phyloP scores from a whole-genome alignment of 2,888 invertebrate species.

The Eurytoma adleriae region DNA sequence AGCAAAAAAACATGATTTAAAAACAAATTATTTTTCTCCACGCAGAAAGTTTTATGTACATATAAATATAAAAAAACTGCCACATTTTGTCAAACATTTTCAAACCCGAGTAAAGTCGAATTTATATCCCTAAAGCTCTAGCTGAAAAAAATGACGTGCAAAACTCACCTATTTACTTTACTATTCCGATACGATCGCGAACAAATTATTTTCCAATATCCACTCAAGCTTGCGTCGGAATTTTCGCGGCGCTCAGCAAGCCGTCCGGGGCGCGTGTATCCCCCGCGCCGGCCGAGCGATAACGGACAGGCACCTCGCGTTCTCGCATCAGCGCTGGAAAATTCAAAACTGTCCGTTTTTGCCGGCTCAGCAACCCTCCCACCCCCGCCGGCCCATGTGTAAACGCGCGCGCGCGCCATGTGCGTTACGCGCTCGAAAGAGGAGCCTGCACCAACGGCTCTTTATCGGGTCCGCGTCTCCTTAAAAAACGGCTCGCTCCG shows the following conservation, averaged over 20 bases:
- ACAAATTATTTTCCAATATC: slow-evolving; percentile 3
- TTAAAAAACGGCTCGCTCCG: slow-evolving; percentile 13
- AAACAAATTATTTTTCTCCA: too few relatives aligned
- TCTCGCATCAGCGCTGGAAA: not conserved
- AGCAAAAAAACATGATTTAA: too few relatives aligned
- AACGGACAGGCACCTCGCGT: slow-evolving; percentile 4
- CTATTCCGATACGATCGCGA: not conserved
- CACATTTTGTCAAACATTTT: too few relatives aligned
- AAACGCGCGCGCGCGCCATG: slow-evolving; percentile 9
- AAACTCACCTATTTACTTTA: slow-evolving; percentile 4
- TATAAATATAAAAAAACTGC: too few relatives aligned
- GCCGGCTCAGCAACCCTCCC: slow-evolving; percentile 26
- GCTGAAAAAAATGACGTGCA: too few relatives aligned
- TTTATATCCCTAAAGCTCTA: not conserved
- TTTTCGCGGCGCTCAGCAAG: not conserved
- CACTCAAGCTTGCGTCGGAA: not conserved
- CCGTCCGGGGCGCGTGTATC: not conserved
- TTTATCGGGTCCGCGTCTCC: slow-evolving; percentile 52
- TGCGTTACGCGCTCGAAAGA: slow-evolving; percentile 40
- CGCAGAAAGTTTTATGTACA: too few relatives aligned
- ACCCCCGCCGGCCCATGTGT: not conserved
- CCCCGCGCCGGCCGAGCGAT: not conserved
- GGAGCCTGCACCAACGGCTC: slow-evolving; percentile 6
- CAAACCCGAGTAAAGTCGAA: not conserved
- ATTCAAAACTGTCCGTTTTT: slow-evolving; percentile 35